Evolutionary conservation across 2,888 invertebrate species (phyloP).

Genomic region (Drosophila anomalata): DNA sequence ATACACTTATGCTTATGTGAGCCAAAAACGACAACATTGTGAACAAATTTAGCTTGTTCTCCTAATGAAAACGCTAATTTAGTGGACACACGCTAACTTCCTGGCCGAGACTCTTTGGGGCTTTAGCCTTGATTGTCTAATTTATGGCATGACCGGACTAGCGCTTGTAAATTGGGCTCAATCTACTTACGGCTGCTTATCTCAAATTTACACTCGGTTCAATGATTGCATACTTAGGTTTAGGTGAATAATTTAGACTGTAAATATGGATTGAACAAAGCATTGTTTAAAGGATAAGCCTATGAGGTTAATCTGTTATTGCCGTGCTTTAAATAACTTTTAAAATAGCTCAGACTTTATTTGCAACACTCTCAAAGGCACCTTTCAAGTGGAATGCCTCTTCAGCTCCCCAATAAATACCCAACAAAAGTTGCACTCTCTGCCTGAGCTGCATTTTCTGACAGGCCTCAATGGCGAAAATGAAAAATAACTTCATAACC

Average conservation of each 20-base stretch:
- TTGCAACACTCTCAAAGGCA: background rate
- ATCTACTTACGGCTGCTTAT: slow-evolving; percentile 4
- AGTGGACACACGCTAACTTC: slow-evolving; percentile 61
- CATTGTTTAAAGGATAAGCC: background rate
- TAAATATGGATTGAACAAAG: background rate
- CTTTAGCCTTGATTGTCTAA: slow-evolving; percentile 26
- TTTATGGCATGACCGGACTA: slow-evolving; percentile 14
- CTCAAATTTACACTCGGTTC: background rate
- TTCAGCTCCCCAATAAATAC: background rate
- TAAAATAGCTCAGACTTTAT: background rate
- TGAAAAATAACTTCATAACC: slow-evolving; percentile 76
- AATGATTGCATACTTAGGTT: background rate
- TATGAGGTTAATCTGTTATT: background rate
- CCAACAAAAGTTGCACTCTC: background rate
- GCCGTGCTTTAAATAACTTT: background rate
- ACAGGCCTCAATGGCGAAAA: slow-evolving; percentile 68
- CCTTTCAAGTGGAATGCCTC: background rate
- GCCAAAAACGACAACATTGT: slow-evolving; percentile 64
- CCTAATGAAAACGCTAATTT: slow-evolving; percentile 76
- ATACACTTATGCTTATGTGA: slow-evolving; percentile 1
- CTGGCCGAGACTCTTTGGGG: background rate
- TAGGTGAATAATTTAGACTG: background rate
- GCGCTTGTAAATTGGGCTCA: background rate
- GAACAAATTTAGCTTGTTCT: slow-evolving; percentile 67
- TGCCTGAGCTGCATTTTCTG: slow-evolving; percentile 30